A percentile compares a stretch with the other conserved stretches of the same genome.
Conservation (phyloP, 2,113 vertebrate genomes). For the Mellivora capensis region DNA sequence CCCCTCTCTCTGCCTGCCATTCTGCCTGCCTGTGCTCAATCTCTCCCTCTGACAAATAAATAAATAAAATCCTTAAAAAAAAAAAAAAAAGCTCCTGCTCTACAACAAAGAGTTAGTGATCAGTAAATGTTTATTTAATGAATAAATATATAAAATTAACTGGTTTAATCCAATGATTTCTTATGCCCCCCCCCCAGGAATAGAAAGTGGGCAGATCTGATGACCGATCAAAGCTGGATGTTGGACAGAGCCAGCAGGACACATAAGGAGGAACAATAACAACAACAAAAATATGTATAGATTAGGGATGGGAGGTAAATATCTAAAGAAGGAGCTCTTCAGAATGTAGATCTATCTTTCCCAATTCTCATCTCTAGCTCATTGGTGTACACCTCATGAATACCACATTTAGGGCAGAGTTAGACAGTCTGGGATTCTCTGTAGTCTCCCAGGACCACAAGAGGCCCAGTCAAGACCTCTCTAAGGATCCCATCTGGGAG, state of each 20-base stretch:
- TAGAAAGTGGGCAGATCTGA: background rate
- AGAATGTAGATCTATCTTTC: background rate
- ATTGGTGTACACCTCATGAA: background rate
- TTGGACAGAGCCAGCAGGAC: background rate
- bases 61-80: too few species aligned
- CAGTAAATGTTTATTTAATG: background rate
- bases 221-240: background rate
- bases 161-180: background rate
- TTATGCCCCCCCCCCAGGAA: background rate
- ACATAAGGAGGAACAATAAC: background rate
- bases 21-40: too few species aligned
- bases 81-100: background rate
- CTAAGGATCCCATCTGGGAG: background rate
- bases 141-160: background rate
- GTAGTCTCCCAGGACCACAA: background rate
- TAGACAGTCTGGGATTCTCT: background rate
- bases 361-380: background rate
- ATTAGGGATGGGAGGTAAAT: background rate
- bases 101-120: background rate
- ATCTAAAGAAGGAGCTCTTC: background rate
- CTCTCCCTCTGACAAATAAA: too few species aligned
- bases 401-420: background rate
- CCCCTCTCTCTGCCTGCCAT: too few species aligned
- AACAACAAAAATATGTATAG: background rate
- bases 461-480: background rate